Evolutionary conservation across 2,888 invertebrate species (phyloP).

Genomic region (Conus canariensis): DNA sequence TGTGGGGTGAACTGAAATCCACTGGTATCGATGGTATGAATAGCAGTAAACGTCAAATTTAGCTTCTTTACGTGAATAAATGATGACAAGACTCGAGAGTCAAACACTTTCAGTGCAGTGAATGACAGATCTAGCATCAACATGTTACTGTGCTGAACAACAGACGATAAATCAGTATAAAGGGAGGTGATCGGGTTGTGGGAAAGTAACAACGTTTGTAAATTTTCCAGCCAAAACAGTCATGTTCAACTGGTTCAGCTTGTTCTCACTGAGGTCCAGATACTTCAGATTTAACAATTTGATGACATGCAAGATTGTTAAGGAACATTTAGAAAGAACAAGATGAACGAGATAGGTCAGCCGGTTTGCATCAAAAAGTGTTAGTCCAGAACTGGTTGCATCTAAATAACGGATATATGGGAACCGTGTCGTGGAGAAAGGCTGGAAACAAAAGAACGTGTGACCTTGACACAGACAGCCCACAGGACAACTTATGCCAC

Average conservation of each 20-base stretch:
- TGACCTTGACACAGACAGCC: background rate
- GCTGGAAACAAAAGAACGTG: background rate
- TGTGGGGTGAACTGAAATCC: background rate
- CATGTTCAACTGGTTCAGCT: background rate
- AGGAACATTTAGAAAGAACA: background rate
- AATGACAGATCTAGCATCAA: background rate
- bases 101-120: background rate
- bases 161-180: background rate
- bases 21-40: background rate
- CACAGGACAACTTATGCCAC: background rate
- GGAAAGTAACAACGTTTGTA: background rate
- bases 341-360: background rate
- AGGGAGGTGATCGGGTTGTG: background rate
- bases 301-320: background rate
- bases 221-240: background rate
- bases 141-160: background rate
- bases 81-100: background rate
- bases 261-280: background rate
- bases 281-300: background rate
- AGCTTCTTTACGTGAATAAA: background rate
- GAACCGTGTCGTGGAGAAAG: background rate
- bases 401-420: background rate
- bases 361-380: background rate
- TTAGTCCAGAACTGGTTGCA: background rate
- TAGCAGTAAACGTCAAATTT: background rate